A percentile compares a stretch with the other conserved stretches of the same genome.
Conservation (phyloP, 2,888 invertebrate species). For the Caenorhabditis macrosperma region DNA sequence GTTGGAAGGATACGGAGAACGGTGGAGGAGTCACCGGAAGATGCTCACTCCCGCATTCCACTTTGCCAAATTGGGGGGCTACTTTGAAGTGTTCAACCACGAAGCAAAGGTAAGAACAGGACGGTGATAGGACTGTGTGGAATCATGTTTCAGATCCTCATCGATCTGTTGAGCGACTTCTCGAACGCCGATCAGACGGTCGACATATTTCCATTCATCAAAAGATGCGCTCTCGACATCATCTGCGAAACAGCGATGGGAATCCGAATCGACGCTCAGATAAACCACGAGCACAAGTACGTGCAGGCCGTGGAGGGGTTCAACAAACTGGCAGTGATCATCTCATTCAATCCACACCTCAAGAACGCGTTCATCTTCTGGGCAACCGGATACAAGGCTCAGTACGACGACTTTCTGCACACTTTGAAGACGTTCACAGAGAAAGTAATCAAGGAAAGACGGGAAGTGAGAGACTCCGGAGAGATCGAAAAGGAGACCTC, state of each 20-base stretch:
- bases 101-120: conserved; percentile 43
- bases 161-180: conserved; percentile 78
- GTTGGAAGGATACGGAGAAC: conserved; percentile 64
- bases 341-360: conserved; percentile 50
- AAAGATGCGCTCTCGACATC: conserved; percentile 83
- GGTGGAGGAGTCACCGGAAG: conserved; percentile 82
- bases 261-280: conserved; percentile 69
- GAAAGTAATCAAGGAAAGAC: conserved; percentile 48
- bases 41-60: conserved; percentile 83
- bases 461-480: conserved; percentile 23
- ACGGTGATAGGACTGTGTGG: no score
- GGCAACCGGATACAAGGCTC: conserved; percentile 40
- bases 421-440: conserved; percentile 42
- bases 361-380: conserved; percentile 41
- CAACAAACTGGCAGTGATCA: conserved; percentile 58
- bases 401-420: conserved; percentile 35
- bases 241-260: conserved; percentile 78
- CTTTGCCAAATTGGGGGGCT: conserved; percentile 82
- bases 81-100: conserved; percentile 54
- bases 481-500: conserved; percentile 47
- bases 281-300: conserved; percentile 69
- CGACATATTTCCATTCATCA: conserved; percentile 82
- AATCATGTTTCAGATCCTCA: conserved; percentile 74
- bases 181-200: conserved; percentile 76
- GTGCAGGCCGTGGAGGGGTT: conserved; percentile 70